Evolutionary conservation across 2,113 vertebrate genomes (phyloP).

Genomic region (Protobothrops mucrosquamatus): DNA sequence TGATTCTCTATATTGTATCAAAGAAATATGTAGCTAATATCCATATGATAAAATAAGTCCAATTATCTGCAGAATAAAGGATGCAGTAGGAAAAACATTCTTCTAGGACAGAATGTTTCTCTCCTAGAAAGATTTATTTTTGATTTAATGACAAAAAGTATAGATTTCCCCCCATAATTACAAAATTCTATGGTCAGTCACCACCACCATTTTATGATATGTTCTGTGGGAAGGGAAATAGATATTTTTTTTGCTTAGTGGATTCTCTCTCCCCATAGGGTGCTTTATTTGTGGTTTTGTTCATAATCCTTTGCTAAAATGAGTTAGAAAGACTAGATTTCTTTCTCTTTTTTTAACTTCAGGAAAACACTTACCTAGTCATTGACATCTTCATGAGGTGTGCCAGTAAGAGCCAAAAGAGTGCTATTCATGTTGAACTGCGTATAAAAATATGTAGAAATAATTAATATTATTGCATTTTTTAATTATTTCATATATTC

Average conservation of each 20-base stretch:
- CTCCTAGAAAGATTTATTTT: background rate
- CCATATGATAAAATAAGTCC: background rate
- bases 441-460: conserved; percentile 1
- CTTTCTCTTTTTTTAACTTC: background rate
- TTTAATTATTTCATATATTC: background rate
- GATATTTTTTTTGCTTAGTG: background rate
- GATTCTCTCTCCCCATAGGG: background rate
- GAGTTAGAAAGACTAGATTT: conserved; percentile 7
- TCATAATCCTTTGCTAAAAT: background rate
- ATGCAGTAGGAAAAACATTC: background rate
- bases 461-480: background rate
- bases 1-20: background rate
- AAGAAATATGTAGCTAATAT: background rate
- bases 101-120: background rate
- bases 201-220: background rate
- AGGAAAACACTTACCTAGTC: conserved; percentile 12
- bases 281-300: background rate
- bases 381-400: background rate
- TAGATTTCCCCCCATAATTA: background rate
- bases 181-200: background rate
- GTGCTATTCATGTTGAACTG: background rate
- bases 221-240: background rate
- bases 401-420: background rate
- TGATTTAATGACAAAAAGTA: background rate
- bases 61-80: background rate